Evolutionary conservation across 2,797 vertebrate genomes (phyloP), one percentile per base, ranked within the genome.

Genomic region (Onychomys torridus): DNA sequence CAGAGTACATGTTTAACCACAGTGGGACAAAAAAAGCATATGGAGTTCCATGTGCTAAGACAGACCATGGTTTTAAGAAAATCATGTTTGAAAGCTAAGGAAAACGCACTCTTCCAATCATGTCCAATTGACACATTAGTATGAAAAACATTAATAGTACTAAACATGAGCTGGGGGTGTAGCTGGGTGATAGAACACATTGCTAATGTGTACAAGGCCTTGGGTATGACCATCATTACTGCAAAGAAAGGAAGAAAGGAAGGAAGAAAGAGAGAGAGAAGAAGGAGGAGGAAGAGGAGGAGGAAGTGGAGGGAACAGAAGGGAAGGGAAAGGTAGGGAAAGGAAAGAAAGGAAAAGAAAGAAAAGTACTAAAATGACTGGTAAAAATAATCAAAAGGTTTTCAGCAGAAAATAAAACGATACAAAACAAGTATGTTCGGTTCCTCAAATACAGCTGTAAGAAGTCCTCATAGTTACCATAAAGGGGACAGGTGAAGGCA

Each of bases 371-470:
- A 86, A 93, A 61, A 78, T 79, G 12, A 34, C 23, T 83, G 46
- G 9, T 14, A 78, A 96, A 76, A 95, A 71, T 87, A 89, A 63
- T 90, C 43, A 46, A 95, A 93, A 89, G 21, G 32, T 87, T 90
- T 93, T 87, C 85, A 96, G 61, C 16, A 81, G 65, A 71, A 52
- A 94, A 85, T 40, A 84, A 91, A 94, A 17, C 10, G 29, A 71
- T 40, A 76, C 37, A 92, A 82, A 97, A 27, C 71, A 95, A 94
- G 82, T 52, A 10, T 55, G 23, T 7, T 46, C 1, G 40, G 88
- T 76, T 71, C 57, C 17, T 17, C 32, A 88, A 92, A 73, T 29
- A 67, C 27, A 92, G 88, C 37, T 49, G 86, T 16, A 87, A 94
- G 59, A 77, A 88, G 65, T 90, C 13, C 71, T 91, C 49, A 14